Conservation (phyloP, 2,888 invertebrate genomes). For the Pseudanteris insignis region DNA sequence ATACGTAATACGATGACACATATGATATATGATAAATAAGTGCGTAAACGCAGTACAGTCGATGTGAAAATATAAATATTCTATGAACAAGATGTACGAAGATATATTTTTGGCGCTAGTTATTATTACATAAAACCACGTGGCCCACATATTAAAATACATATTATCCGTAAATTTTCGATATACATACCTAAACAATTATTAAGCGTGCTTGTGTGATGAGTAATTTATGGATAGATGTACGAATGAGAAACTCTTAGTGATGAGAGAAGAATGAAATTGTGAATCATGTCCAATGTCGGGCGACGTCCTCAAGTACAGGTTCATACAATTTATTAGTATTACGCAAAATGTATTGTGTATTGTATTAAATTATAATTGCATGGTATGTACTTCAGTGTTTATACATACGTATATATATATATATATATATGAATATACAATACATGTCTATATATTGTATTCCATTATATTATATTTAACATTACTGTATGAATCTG, state of each 20-base stretch:
- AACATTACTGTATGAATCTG: too few relatives aligned
- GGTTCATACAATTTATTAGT: constrained; percentile 36
- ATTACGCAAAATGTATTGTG: constrained; percentile 17
- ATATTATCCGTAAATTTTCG: constrained; percentile 57
- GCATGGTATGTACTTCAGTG: constrained; percentile 51
- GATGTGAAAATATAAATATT: constrained; percentile 43
- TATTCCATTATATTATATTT: constrained; percentile 1
- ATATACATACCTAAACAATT: constrained; percentile 50
- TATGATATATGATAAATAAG: constrained; percentile 30
- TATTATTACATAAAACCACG: constrained; percentile 48
- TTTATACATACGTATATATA: constrained; percentile 40
- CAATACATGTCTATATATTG: constrained; percentile 12
- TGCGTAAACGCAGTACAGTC: constrained; percentile 16
- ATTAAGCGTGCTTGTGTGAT: too few relatives aligned
- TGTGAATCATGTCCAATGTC: constrained; percentile 23
- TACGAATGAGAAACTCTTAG: background rate
- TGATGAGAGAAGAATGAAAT: constrained; percentile 4
- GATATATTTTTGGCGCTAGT: constrained; percentile 59
- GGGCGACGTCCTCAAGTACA: constrained; percentile 35
- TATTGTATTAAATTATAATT: constrained; percentile 23
- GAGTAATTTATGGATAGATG: background rate
- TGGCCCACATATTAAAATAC: constrained; percentile 53
- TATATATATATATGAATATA: too few relatives aligned
- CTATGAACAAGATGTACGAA: constrained; percentile 40
- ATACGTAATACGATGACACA: constrained; percentile 40